phyloP scores from a whole-genome alignment of 2,113 vertebrate species.

The Dendropsophus ebraccatus region DNA sequence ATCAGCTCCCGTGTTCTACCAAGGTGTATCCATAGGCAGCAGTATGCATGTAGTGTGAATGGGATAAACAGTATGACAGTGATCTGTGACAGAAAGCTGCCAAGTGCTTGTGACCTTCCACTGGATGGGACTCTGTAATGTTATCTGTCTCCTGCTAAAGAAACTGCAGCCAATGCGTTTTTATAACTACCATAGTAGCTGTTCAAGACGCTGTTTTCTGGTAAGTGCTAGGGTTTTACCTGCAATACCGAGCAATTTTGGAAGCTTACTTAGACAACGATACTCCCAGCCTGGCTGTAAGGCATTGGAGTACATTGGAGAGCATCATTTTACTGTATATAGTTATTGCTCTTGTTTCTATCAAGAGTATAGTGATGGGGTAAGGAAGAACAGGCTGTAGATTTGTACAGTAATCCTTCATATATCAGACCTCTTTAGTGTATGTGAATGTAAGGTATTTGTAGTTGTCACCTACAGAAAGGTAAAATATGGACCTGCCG shows the following conservation, averaged over 20 bases:
- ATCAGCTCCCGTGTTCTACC: no score
- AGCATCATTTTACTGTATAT: not conserved
- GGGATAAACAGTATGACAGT: not conserved
- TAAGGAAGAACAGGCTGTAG: not conserved
- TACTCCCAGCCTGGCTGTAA: not conserved
- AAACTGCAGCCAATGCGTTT: not conserved
- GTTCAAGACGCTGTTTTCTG: not conserved
- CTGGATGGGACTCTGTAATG: slow-evolving; percentile 3
- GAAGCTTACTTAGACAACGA: not conserved
- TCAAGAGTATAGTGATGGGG: not conserved
- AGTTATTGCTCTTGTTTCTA: not conserved
- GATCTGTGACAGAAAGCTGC: slow-evolving; percentile 5
- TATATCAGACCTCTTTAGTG: no score
- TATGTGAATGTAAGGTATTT: no score
- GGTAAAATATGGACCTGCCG: no score
- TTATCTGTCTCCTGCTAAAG: slow-evolving; percentile 18
- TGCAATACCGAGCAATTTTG: not conserved
- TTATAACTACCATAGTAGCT: not conserved
- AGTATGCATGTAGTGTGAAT: not conserved
- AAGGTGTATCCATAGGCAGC: not conserved
- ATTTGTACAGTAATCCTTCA: no score
- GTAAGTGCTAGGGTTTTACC: not conserved
- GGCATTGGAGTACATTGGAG: not conserved
- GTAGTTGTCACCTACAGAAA: no score
- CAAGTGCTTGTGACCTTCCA: not conserved